phyloP scores from a whole-genome alignment of 2,888 invertebrate genomes.

The Zygogramma bicolorata region DNA sequence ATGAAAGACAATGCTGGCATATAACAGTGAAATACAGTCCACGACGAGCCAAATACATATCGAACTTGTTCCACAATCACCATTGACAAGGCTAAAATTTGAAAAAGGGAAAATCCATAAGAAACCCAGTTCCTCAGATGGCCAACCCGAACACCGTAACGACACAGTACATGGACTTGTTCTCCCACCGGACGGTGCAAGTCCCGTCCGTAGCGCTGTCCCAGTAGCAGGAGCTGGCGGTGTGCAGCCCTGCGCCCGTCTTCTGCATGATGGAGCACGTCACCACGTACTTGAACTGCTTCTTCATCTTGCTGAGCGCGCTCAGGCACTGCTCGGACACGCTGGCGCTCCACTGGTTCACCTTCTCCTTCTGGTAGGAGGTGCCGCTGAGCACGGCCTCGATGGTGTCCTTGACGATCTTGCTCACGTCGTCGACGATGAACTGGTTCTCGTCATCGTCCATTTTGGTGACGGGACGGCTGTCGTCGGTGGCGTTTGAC shows the following conservation, averaged over 20 bases:
- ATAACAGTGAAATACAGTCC: not conserved
- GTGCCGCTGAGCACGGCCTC: conserved; percentile 81
- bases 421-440: conserved; percentile 81
- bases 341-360: conserved; percentile 79
- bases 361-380: conserved; percentile 71
- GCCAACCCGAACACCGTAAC: conserved; percentile 85
- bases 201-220: conserved; percentile 84
- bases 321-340: conserved; percentile 82
- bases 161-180: conserved; percentile 88
- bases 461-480: conserved; percentile 57
- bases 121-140: conserved; percentile 54
- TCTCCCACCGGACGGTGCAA: conserved; percentile 88
- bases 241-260: conserved; percentile 85
- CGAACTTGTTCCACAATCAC: not conserved
- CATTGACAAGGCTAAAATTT: not conserved
- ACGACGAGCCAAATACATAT: no score
- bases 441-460: conserved; percentile 69
- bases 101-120: no score
- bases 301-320: conserved; percentile 80
- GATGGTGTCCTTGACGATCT: conserved; percentile 80
- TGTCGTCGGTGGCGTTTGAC: conserved; percentile 38
- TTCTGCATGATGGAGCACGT: conserved; percentile 88
- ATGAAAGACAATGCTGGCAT: not conserved
- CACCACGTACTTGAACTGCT: conserved; percentile 87
- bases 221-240: conserved; percentile 88